Conservation (phyloP, 2,797 vertebrate species). For the Aquila chrysaetos region DNA sequence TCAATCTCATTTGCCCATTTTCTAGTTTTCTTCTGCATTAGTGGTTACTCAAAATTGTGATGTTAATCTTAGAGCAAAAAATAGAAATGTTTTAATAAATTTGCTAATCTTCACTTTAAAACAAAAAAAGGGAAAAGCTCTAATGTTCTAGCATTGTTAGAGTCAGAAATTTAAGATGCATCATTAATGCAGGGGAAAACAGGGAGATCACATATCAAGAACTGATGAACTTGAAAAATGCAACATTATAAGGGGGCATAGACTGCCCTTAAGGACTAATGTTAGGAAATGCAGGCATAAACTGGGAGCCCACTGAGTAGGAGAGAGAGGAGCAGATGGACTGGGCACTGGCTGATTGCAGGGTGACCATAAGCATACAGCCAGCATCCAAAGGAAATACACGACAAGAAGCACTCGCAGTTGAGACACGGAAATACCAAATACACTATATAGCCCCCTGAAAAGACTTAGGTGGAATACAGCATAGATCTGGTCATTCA, state of each 20-base stretch:
- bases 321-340: neutral
- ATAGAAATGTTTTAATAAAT: neutral
- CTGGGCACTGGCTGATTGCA: neutral
- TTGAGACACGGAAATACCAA: neutral
- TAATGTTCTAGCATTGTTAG: neutral
- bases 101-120: neutral
- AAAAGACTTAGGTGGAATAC: neutral
- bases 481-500: neutral
- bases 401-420: neutral
- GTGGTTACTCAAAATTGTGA: neutral
- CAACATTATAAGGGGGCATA: neutral
- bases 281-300: neutral
- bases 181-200: neutral
- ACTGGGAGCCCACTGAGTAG: neutral
- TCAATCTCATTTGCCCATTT: neutral
- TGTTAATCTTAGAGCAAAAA: neutral
- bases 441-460: neutral
- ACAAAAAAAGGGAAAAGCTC: neutral
- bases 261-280: neutral
- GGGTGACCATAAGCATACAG: neutral
- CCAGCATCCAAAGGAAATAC: neutral
- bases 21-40: neutral
- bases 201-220: neutral
- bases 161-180: neutral
- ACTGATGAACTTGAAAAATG: neutral